phyloP scores from a whole-genome alignment of 2,113 vertebrate genomes.

The Rhinichthys klamathensis region DNA sequence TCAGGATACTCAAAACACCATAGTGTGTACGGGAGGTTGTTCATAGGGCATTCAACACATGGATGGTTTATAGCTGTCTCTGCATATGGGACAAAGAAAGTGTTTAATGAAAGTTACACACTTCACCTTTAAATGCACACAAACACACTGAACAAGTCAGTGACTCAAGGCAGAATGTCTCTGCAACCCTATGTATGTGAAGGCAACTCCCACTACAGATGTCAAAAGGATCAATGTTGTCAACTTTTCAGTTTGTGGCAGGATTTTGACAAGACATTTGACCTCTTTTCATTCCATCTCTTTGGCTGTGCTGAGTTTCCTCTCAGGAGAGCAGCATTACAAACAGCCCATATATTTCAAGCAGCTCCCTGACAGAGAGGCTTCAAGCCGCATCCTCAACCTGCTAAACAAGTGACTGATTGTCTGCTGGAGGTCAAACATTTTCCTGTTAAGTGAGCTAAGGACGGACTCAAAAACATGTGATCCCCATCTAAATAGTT shows the following conservation, averaged over 20 bases:
- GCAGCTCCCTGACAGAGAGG: conserved; percentile 30
- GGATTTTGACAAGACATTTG: conserved; percentile 32
- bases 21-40: neutral
- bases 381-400: conserved; percentile 58
- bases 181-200: neutral
- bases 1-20: neutral
- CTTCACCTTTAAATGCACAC: neutral
- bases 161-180: neutral
- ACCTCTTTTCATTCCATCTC: conserved; percentile 35
- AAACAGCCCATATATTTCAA: conserved; percentile 47
- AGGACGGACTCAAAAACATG: conserved; percentile 76
- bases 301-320: conserved; percentile 37
- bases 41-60: neutral
- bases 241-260: conserved; percentile 29
- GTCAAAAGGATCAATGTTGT: conserved; percentile 42
- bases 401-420: conserved; percentile 67
- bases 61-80: neutral
- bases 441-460: conserved; percentile 71
- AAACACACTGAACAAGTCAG: neutral
- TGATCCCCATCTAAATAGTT: conserved; percentile 78
- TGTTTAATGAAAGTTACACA: neutral
- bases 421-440: conserved; percentile 70
- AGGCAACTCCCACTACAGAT: neutral
- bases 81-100: no score
- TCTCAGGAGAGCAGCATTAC: conserved; percentile 43